A percentile compares a stretch with the other conserved stretches of the same genome.
Conservation (phyloP, 2,113 vertebrate genomes). For the Terrapene triunguis region DNA sequence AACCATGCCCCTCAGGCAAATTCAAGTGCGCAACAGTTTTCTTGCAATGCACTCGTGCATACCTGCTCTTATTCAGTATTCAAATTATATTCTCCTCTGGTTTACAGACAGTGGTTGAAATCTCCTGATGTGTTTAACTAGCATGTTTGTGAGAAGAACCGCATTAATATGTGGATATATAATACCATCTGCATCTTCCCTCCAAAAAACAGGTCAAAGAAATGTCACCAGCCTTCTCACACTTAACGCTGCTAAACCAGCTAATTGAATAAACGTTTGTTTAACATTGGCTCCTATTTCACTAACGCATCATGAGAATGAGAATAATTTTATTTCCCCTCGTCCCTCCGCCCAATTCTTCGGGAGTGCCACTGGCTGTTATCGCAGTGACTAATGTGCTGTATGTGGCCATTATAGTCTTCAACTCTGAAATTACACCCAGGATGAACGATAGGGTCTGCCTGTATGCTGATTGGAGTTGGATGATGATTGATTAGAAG, state of each 20-base stretch:
- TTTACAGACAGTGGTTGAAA: background rate
- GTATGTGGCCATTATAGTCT: constrained; percentile 69
- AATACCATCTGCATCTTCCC: background rate
- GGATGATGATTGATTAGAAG: constrained; percentile 81
- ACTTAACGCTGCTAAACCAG: constrained; percentile 58
- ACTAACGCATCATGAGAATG: constrained; percentile 59
- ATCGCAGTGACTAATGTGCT: constrained; percentile 63
- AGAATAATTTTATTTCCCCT: constrained; percentile 60
- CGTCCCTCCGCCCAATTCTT: constrained; percentile 20
- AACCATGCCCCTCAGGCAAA: constrained; percentile 1
- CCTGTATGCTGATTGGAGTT: constrained; percentile 75
- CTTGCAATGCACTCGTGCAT: background rate
- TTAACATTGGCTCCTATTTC: constrained; percentile 71
- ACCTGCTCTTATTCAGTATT: background rate
- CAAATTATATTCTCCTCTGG: background rate
- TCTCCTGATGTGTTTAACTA: constrained; percentile 39
- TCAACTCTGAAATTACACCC: constrained; percentile 75
- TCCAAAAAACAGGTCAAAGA: constrained; percentile 31
- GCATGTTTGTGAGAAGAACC: background rate
- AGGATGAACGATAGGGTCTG: constrained; percentile 76
- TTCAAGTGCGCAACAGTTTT: background rate
- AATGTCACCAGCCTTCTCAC: constrained; percentile 57
- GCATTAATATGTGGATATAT: background rate
- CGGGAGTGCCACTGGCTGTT: constrained; percentile 62
- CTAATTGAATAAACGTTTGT: constrained; percentile 76